Conservation (phyloP, 2,888 invertebrate genomes). For the Lutraria lutraria region DNA sequence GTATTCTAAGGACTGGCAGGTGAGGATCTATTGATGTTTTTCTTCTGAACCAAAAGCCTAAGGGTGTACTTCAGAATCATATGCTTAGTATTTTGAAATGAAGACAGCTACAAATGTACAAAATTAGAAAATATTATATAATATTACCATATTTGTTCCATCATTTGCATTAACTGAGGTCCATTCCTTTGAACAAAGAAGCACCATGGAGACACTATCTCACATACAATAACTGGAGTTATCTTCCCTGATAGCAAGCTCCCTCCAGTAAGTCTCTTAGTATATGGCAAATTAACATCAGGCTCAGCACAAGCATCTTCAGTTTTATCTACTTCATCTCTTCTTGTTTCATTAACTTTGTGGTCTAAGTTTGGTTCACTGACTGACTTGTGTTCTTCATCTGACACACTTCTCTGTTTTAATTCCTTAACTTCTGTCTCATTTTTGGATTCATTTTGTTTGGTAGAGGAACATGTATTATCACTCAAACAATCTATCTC, state of each 20-base stretch:
- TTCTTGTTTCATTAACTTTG: background rate
- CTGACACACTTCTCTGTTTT: no score
- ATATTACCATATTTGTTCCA: slow-evolving; percentile 74
- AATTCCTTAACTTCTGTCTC: background rate
- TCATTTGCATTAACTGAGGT: slow-evolving; percentile 66
- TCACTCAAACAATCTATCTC: background rate
- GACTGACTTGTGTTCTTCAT: background rate
- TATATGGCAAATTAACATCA: background rate
- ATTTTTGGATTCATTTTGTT: background rate
- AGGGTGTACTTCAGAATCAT: background rate
- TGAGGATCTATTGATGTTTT: background rate
- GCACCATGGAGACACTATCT: slow-evolving; percentile 76
- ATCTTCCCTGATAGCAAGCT: slow-evolving; percentile 55
- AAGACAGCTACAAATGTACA: no score
- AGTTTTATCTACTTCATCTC: background rate
- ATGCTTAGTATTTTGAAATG: no score
- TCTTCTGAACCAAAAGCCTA: background rate
- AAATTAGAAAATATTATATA: background rate
- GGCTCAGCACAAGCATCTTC: background rate
- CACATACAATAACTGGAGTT: slow-evolving; percentile 72
- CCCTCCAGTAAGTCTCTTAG: background rate
- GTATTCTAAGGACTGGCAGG: no score
- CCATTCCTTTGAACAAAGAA: slow-evolving; percentile 76
- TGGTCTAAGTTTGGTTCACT: background rate
- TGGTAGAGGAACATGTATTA: background rate